phyloP scores from a whole-genome alignment of 2,113 vertebrate species.

The Hassar affinis region DNA sequence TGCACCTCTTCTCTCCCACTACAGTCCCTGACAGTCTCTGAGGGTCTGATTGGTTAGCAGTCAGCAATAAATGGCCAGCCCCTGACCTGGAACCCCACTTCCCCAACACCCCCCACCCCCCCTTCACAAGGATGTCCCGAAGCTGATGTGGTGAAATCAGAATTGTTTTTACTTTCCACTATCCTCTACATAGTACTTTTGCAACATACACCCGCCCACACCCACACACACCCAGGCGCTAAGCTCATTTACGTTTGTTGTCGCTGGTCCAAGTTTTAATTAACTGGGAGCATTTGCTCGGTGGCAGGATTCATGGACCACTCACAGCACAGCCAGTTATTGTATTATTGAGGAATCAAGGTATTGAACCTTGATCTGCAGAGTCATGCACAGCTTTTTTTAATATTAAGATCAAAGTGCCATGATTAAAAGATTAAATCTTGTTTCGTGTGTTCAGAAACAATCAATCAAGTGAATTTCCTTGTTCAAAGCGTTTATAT shows the following conservation, averaged over 20 bases:
- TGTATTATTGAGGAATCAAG: constrained; percentile 54
- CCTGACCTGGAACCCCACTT: constrained; percentile 63
- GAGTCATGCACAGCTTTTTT: neutral
- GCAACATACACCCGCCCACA: neutral
- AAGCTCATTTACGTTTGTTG: constrained; percentile 67
- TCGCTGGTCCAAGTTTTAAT: constrained; percentile 65
- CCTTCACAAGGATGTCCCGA: constrained; percentile 63
- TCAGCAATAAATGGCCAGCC: constrained; percentile 68
- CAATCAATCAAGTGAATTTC: neutral
- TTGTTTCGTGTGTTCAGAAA: neutral
- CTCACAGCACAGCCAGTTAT: constrained; percentile 55
- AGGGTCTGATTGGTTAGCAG: constrained; percentile 67
- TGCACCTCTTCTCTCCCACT: constrained; percentile 56
- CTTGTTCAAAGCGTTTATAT: neutral
- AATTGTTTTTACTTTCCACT: neutral
- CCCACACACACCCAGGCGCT: neutral
- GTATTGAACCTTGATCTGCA: constrained; percentile 15
- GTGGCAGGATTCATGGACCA: constrained; percentile 42
- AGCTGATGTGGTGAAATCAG: constrained; percentile 51
- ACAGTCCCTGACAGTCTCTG: constrained; percentile 64
- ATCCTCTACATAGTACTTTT: neutral
- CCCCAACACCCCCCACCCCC: constrained; percentile 41
- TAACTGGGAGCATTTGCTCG: constrained; percentile 58
- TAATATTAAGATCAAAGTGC: neutral
- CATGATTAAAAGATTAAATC: constrained; percentile 5